These are phyloP conservation scores for Cryptoprocta ferox DNA, from an alignment of 2,797 vertebrate genomes.

Conservation along the genomic window DNA sequence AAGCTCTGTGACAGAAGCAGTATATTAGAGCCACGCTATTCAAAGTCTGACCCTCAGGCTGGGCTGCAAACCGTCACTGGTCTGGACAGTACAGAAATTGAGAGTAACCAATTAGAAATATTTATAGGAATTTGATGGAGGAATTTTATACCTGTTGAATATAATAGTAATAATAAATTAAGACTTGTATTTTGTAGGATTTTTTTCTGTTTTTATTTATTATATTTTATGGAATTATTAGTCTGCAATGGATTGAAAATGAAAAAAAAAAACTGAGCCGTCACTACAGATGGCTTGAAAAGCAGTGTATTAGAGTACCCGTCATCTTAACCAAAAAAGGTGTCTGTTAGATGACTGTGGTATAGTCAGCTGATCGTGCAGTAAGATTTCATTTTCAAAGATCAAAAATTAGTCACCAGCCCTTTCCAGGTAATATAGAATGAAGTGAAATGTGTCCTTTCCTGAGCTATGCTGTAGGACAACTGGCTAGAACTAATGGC, in stretches of 20 bases:
- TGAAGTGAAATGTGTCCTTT: constrained; percentile 27
- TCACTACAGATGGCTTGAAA: constrained; percentile 4
- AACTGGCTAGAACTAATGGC: not conserved
- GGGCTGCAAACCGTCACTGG: not conserved
- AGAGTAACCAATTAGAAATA: not conserved
- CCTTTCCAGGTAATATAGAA: not conserved
- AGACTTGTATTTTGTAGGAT: not conserved
- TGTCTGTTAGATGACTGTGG: not conserved
- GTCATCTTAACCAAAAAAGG: not conserved
- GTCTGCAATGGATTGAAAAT: constrained; percentile 12
- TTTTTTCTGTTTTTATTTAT: not conserved
- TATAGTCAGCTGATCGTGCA: not conserved
- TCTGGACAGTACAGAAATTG: not conserved
- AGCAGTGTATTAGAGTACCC: not conserved
- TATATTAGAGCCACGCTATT: not conserved
- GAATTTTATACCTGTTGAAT: not conserved
- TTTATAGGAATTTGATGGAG: not conserved
- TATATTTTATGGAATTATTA: constrained; percentile 50
- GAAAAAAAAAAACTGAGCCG: not conserved
- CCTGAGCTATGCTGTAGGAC: not conserved
- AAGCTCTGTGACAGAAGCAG: not conserved
- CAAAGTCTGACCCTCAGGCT: not conserved
- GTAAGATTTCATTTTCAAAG: constrained; percentile 8
- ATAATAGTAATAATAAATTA: constrained; percentile 12
- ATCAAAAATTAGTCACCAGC: constrained; percentile 20